A percentile compares a stretch with the other conserved stretches of the same genome.
Conservation (phyloP, 2,888 invertebrate genomes). For the Cerastis rubricosa region DNA sequence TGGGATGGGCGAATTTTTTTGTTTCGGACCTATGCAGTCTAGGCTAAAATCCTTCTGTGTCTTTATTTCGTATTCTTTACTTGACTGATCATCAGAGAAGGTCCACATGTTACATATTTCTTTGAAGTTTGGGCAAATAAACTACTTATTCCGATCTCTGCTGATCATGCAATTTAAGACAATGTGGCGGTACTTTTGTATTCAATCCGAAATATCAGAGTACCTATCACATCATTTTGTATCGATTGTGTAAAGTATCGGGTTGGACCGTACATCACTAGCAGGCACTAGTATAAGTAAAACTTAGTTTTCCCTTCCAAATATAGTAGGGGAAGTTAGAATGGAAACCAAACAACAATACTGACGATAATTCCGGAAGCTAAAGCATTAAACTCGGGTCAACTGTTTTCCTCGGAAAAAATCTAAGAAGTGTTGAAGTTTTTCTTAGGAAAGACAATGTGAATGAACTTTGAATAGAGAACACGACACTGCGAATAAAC, state of each 20-base stretch:
- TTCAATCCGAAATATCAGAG: background rate
- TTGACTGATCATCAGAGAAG: background rate
- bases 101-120: background rate
- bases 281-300: background rate
- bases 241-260: background rate
- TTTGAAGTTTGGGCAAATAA: background rate
- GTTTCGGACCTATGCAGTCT: background rate
- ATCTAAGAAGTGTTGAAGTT: constrained; percentile 38
- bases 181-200: background rate
- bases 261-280: background rate
- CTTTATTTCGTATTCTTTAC: background rate
- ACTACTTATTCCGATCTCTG: background rate
- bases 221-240: background rate
- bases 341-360: constrained; percentile 30
- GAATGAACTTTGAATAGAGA: constrained; percentile 31
- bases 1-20: background rate
- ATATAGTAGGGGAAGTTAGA: constrained; percentile 19
- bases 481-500: background rate
- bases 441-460: constrained; percentile 14
- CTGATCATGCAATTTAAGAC: background rate
- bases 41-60: background rate
- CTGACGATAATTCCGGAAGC: constrained; percentile 25
- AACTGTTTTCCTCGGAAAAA: constrained; percentile 29
- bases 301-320: constrained; percentile 3
- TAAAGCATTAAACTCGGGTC: constrained; percentile 31